Evolutionary conservation across 2,888 invertebrate genomes (phyloP).

Genomic region (Ennomos fuscantarius): DNA sequence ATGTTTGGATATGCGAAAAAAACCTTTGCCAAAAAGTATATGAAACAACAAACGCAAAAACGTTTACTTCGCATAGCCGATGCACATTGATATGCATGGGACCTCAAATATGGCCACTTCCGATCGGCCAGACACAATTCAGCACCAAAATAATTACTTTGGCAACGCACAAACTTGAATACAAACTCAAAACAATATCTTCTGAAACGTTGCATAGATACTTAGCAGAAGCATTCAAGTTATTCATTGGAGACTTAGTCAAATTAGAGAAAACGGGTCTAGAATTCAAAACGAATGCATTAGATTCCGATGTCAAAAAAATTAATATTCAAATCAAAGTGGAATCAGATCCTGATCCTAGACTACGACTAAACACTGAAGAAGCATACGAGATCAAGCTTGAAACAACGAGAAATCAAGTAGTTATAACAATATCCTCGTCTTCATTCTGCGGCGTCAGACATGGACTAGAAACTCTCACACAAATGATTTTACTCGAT

Average conservation of each 20-base stretch:
- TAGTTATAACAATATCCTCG: slow-evolving; percentile 82
- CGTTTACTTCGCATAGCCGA: slow-evolving; percentile 83
- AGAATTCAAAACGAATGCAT: slow-evolving; percentile 42
- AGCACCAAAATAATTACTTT: slow-evolving; percentile 85
- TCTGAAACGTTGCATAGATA: slow-evolving; percentile 59
- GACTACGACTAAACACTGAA: slow-evolving; percentile 87
- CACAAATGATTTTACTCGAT: slow-evolving; percentile 90
- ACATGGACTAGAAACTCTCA: slow-evolving; percentile 90
- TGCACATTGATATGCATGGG: slow-evolving; percentile 90
- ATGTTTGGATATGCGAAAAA: slow-evolving; percentile 57
- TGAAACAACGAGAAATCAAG: slow-evolving; percentile 61
- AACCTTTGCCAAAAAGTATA: slow-evolving; percentile 59
- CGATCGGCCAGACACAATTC: slow-evolving; percentile 87
- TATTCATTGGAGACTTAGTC: slow-evolving; percentile 77
- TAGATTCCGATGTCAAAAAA: slow-evolving; percentile 48
- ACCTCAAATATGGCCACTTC: slow-evolving; percentile 90
- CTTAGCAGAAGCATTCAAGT: slow-evolving; percentile 73
- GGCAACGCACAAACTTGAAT: slow-evolving; percentile 80
- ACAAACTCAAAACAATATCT: slow-evolving; percentile 70
- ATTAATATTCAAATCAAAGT: slow-evolving; percentile 80
- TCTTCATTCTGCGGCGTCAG: slow-evolving; percentile 90
- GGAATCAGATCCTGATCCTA: slow-evolving; percentile 81
- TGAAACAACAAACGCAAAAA: slow-evolving; percentile 41
- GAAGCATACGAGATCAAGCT: slow-evolving; percentile 89
- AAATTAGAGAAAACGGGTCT: slow-evolving; percentile 72